Percentiles rank a stretch among this genome's conserved stretches.
Evolutionary conservation across 2,113 vertebrate genomes (phyloP).

Genomic region (Oplegnathus fasciatus): DNA sequence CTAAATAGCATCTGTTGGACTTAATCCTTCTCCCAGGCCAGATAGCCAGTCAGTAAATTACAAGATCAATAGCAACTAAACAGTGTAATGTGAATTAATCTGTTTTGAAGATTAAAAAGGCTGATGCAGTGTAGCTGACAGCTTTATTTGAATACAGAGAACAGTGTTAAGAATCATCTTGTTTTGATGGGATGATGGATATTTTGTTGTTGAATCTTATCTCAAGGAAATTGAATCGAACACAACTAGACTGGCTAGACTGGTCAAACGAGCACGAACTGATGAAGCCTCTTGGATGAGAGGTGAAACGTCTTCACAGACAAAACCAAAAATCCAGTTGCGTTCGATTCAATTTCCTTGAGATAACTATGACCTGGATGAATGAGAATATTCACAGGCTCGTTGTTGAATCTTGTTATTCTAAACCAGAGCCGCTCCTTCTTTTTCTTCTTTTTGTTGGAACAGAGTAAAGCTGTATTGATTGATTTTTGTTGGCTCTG

Average conservation of each 20-base stretch:
- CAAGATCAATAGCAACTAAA: conserved; percentile 39
- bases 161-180: neutral
- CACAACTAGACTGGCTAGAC: too few species aligned
- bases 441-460: conserved; percentile 2
- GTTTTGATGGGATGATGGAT: neutral
- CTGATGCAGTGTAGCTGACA: neutral
- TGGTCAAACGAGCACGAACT: too few species aligned
- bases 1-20: conserved; percentile 39
- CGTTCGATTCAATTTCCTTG: too few species aligned
- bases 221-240: too few species aligned
- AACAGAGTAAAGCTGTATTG: conserved; percentile 13
- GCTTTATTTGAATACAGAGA: conserved; percentile 17
- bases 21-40: conserved; percentile 6
- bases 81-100: conserved; percentile 46
- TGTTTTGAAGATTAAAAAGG: conserved; percentile 18
- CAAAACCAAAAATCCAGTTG: too few species aligned
- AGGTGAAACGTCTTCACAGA: too few species aligned
- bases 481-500: neutral
- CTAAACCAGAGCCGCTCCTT: neutral
- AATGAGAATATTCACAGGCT: too few species aligned
- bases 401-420: neutral
- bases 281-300: too few species aligned
- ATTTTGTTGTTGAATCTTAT: too few species aligned
- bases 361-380: too few species aligned
- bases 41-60: conserved; percentile 4